phyloP scores from a whole-genome alignment of 2,113 vertebrate genomes.

The Gymnocephalus cernua region DNA sequence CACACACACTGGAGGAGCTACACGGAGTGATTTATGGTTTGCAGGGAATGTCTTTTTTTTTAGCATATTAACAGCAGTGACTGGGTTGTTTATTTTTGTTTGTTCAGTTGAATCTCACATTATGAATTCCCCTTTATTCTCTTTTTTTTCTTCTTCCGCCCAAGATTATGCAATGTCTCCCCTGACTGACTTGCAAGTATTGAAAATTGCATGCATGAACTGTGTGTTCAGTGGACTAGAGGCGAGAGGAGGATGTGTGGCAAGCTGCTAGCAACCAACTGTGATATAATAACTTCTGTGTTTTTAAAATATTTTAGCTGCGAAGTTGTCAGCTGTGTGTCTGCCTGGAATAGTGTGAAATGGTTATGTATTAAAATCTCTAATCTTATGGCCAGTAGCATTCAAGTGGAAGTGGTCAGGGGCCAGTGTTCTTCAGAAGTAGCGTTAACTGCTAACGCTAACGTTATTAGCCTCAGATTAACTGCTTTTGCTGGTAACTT shows the following conservation, averaged over 20 bases:
- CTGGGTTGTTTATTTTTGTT: not conserved
- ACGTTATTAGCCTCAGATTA: too few species aligned
- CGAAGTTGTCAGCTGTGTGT: too few species aligned
- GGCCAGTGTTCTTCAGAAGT: too few species aligned
- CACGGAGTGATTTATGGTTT: slow-evolving; percentile 20
- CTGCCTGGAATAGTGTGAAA: too few species aligned
- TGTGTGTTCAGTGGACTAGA: slow-evolving; percentile 4
- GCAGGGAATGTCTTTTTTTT: not conserved
- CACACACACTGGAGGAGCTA: not conserved
- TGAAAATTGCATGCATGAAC: slow-evolving; percentile 7
- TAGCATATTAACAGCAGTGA: slow-evolving; percentile 9
- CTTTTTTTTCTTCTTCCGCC: not conserved
- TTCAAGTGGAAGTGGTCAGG: too few species aligned
- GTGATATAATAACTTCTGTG: not conserved
- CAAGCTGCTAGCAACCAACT: not conserved
- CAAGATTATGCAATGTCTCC: not conserved
- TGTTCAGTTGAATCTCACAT: slow-evolving; percentile 3
- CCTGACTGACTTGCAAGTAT: slow-evolving; percentile 2
- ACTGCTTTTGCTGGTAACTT: too few species aligned
- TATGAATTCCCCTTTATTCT: slow-evolving; percentile 11
- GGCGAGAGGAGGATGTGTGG: not conserved
- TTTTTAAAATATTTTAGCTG: slow-evolving; percentile 23
- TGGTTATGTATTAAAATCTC: too few species aligned
- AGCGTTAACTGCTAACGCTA: too few species aligned
- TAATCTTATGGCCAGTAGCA: too few species aligned